phyloP scores from a whole-genome alignment of 2,113 vertebrate species.

The Pimephales promelas region DNA sequence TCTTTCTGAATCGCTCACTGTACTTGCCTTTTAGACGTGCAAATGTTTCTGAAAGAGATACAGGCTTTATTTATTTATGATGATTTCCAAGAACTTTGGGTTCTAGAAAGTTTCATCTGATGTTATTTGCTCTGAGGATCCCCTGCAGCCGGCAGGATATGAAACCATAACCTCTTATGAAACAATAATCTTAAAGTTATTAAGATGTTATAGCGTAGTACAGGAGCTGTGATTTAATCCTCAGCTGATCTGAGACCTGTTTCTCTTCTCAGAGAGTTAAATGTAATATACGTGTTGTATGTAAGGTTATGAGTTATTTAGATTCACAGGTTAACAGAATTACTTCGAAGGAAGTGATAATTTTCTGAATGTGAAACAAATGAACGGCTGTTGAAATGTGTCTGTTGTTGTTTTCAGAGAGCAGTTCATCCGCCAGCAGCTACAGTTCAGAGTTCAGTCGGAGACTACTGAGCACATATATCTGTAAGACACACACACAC shows the following conservation, averaged over 20 bases:
- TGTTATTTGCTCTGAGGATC: not conserved
- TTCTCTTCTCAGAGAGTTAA: not conserved
- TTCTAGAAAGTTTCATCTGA: not conserved
- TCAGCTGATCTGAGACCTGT: not conserved
- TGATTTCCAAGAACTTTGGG: not conserved
- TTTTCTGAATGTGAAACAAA: not conserved
- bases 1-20: not conserved
- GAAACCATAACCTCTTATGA: not conserved
- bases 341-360: not conserved
- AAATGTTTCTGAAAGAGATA: not conserved
- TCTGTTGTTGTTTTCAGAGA: constrained; percentile 77
- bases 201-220: not conserved
- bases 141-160: not conserved
- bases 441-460: constrained; percentile 94
- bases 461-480: constrained; percentile 91
- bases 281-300: not conserved
- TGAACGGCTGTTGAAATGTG: not conserved
- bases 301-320: not conserved
- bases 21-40: not conserved
- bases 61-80: not conserved
- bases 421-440: constrained; percentile 87
- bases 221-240: not conserved
- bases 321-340: not conserved
- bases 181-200: not conserved
- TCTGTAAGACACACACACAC: constrained; percentile 81